phyloP scores from a whole-genome alignment of 2,113 vertebrate genomes.

The Caranx ignobilis region DNA sequence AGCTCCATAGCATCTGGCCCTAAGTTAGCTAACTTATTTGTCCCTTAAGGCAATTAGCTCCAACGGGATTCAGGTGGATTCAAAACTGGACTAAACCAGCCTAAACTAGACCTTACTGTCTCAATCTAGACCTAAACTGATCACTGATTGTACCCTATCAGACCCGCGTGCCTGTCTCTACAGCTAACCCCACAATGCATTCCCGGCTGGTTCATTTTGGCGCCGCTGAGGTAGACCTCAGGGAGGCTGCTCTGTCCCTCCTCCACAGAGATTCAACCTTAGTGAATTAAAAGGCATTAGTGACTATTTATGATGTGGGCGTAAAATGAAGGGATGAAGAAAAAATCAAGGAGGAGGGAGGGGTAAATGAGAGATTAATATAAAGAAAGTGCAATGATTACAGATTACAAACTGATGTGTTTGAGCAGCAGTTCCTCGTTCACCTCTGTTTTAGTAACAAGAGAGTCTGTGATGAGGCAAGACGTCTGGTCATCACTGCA shows the following conservation, averaged over 20 bases:
- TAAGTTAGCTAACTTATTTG: conserved; percentile 29
- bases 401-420: conserved; percentile 15
- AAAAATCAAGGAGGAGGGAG: not conserved
- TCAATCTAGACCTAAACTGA: conserved; percentile 46
- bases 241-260: conserved; percentile 54
- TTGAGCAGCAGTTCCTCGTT: conserved; percentile 17
- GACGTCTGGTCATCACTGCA: conserved; percentile 58
- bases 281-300: conserved; percentile 22
- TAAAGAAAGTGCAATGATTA: conserved; percentile 12
- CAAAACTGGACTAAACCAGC: conserved; percentile 46
- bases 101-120: conserved; percentile 16
- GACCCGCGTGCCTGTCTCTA: conserved; percentile 56
- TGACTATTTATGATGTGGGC: conserved; percentile 8
- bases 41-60: conserved; percentile 5
- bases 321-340: not conserved
- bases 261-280: conserved; percentile 30
- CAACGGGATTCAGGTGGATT: conserved; percentile 26
- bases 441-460: conserved; percentile 15
- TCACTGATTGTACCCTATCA: conserved; percentile 62
- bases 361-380: not conserved
- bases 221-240: conserved; percentile 57
- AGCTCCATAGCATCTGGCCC: conserved; percentile 29
- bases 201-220: conserved; percentile 32
- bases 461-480: conserved; percentile 28
- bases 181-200: conserved; percentile 55